Evolutionary conservation across 2,888 invertebrate species (phyloP).

Genomic region (Xanthia icteritia): DNA sequence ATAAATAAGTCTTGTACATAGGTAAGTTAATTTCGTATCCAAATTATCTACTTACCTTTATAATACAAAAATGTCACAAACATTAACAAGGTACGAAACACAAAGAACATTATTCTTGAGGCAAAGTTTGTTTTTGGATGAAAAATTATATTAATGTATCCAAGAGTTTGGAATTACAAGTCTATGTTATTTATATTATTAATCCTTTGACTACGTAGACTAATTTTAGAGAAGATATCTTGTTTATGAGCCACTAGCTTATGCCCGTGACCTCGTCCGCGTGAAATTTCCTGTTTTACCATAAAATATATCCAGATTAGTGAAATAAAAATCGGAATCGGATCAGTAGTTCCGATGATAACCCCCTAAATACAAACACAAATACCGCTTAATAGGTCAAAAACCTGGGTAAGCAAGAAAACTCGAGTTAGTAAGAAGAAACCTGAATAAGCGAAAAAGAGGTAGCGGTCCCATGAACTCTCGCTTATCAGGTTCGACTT

Average conservation of each 20-base stretch:
- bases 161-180: background rate
- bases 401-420: no score
- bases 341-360: background rate
- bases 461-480: no score
- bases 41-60: slow-evolving; percentile 31
- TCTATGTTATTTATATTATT: background rate
- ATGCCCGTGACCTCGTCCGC: background rate
- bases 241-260: background rate
- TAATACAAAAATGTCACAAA: slow-evolving; percentile 49
- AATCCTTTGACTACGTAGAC: background rate
- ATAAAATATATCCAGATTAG: background rate
- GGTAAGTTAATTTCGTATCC: slow-evolving; percentile 24
- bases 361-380: background rate
- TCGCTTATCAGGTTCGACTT: no score
- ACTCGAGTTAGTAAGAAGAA: no score
- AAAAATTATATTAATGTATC: slow-evolving; percentile 10
- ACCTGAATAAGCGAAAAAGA: no score
- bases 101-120: slow-evolving; percentile 40
- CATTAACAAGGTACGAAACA: slow-evolving; percentile 26
- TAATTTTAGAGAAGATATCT: background rate
- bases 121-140: slow-evolving; percentile 5
- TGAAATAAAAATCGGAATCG: background rate
- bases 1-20: background rate
- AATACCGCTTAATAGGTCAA: background rate
- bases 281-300: no score